These are phyloP conservation scores for Podargus strigoides DNA, from an alignment of 2,797 vertebrate genomes.

Conservation along the genomic window DNA sequence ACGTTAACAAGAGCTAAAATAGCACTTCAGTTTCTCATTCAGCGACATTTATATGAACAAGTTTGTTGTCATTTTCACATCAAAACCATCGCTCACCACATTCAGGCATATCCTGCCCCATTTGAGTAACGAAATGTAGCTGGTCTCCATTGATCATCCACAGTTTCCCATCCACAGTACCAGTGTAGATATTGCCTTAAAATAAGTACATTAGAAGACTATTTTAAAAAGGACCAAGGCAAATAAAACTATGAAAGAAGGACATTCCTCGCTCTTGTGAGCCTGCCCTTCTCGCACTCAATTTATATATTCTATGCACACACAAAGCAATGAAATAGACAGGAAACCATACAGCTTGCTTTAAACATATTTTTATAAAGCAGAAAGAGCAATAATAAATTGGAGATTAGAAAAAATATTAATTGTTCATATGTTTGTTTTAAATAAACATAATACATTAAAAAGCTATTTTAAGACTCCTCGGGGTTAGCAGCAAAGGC, in stretches of 20 bases:
- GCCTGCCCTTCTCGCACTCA: neutral
- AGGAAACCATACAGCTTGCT: neutral
- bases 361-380: neutral
- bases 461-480: neutral
- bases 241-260: neutral
- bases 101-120: constrained; percentile 73
- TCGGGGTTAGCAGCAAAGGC: neutral
- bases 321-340: neutral
- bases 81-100: constrained; percentile 62
- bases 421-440: neutral
- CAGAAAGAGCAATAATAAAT: neutral
- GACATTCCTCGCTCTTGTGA: neutral
- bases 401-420: neutral
- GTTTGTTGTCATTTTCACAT: neutral
- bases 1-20: neutral
- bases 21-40: neutral
- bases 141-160: constrained; percentile 74
- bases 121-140: constrained; percentile 75
- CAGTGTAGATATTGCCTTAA: constrained; percentile 77
- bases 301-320: neutral
- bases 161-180: constrained; percentile 78
- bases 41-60: neutral
- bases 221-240: neutral
- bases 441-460: neutral
- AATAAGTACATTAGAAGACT: neutral